Evolutionary conservation across 2,113 vertebrate species (phyloP), one percentile per base, ranked within the genome.

Genomic region (Fulmarus glacialis): DNA sequence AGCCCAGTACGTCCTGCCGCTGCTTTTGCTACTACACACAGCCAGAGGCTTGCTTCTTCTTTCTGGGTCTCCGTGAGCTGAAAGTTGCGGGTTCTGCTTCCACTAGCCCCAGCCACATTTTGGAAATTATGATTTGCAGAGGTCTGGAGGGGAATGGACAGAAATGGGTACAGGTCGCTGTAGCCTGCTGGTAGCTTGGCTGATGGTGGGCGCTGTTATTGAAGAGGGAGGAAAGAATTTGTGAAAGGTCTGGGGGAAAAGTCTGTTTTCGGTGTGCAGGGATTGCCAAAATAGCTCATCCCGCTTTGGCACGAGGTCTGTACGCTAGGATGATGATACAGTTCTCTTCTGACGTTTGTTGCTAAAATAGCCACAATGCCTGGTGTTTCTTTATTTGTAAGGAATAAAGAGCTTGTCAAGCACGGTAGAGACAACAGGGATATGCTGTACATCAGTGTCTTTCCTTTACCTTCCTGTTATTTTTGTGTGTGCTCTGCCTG

Each of bases 11-110:
- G 2, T 87, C 75, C 86, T 91, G 63, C 80, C 29, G 15, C 77
- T 96, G 63, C 80, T 42, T 94, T 87, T 96, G 71, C 26, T 95
- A 56, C 78, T 79, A 74, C 75, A 42, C 22, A 55, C 78, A 90
- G 90, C n/a, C 90, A 90, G 78, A 75, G 84, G 84, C 90, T 89
- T 26, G 27, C 52, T 82, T 22, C 89, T 93, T 77, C 40, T 52
- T 87, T 80, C 79, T 56, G 78, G 9, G 55, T 96, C 59, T 93
- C 77, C 59, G 72, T 21, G 75, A 95, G 59, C 72, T 52, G 64
- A 83, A 94, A 92, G 48, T 62, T 53, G 29, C 4, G 10, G 11
- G 24, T 77, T 94, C 58, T 62, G 38, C 43, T 93, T 93, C 63
- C 45, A 8, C n/a, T 63, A 52, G 36, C 7, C 3, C 45, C 15